Evolutionary conservation across 2,797 vertebrate species (phyloP).

Genomic region (Microcaecilia unicolor): DNA sequence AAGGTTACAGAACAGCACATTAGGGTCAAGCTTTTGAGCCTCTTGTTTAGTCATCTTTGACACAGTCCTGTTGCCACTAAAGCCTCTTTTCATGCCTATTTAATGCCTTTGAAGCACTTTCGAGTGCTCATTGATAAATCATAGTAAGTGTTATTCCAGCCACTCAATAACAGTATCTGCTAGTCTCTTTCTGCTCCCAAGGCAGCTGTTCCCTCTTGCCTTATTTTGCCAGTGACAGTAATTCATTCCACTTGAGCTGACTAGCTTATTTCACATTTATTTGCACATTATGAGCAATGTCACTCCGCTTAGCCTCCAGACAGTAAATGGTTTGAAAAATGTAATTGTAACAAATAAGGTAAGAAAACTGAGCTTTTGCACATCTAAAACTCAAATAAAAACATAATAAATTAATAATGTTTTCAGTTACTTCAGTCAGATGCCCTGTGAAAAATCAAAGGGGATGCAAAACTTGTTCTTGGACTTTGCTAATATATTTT

Average conservation of each 20-base stretch:
- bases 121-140: constrained; percentile 83
- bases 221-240: constrained; percentile 48
- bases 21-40: constrained; percentile 34
- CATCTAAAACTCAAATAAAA: no score
- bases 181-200: constrained; percentile 45
- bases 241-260: constrained; percentile 55
- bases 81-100: constrained; percentile 68
- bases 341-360: constrained; percentile 46
- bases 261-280: constrained; percentile 50
- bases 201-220: constrained; percentile 58
- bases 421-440: no score
- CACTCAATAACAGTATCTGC: constrained; percentile 61
- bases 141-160: constrained; percentile 63
- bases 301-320: constrained; percentile 50
- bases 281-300: constrained; percentile 48
- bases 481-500: no score
- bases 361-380: constrained; percentile 1
- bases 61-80: constrained; percentile 50
- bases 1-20: constrained; percentile 1
- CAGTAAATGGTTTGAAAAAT: constrained; percentile 51
- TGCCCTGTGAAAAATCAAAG: no score
- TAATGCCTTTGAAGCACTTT: constrained; percentile 77
- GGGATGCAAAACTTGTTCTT: no score
- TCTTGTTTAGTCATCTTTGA: constrained; percentile 33
- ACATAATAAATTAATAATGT: no score